phyloP scores from a whole-genome alignment of 2,888 invertebrate species.

The Caenorhabditis plicata region DNA sequence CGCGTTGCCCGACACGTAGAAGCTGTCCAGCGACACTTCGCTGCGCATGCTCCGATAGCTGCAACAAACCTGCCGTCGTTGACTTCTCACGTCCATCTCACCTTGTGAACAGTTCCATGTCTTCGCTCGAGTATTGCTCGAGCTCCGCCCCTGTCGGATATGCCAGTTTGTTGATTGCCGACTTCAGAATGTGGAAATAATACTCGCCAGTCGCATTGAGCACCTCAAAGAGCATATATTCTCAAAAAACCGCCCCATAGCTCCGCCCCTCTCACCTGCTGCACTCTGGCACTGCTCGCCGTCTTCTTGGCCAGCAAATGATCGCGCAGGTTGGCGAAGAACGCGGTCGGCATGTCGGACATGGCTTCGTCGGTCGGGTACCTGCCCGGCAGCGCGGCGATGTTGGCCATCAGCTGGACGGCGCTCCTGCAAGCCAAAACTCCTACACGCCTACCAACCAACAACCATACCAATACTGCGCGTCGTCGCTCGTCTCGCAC shows the following conservation, averaged over 20 bases:
- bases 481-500: slow-evolving; percentile 10
- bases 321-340: slow-evolving; percentile 45
- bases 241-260: background rate
- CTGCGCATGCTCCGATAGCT: slow-evolving; percentile 35
- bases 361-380: slow-evolving; percentile 39
- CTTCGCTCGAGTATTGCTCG: slow-evolving; percentile 24
- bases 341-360: slow-evolving; percentile 49
- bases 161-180: slow-evolving; percentile 30
- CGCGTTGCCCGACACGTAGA: slow-evolving; percentile 23
- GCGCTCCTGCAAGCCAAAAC: slow-evolving; percentile 5
- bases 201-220: slow-evolving; percentile 1
- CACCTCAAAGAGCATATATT: background rate
- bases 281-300: slow-evolving; percentile 7
- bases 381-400: slow-evolving; percentile 27
- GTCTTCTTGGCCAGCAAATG: slow-evolving; percentile 12
- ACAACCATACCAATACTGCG: too few species aligned
- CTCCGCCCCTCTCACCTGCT: background rate
- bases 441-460: background rate
- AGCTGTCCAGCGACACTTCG: slow-evolving; percentile 34
- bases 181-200: slow-evolving; percentile 25
- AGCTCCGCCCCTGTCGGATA: slow-evolving; percentile 14
- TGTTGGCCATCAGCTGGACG: slow-evolving; percentile 16
- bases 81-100: too few species aligned
- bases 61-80: too few species aligned
- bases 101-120: slow-evolving; percentile 38